phyloP scores from a whole-genome alignment of 2,888 invertebrate genomes.

The Lepidonotus clava region DNA sequence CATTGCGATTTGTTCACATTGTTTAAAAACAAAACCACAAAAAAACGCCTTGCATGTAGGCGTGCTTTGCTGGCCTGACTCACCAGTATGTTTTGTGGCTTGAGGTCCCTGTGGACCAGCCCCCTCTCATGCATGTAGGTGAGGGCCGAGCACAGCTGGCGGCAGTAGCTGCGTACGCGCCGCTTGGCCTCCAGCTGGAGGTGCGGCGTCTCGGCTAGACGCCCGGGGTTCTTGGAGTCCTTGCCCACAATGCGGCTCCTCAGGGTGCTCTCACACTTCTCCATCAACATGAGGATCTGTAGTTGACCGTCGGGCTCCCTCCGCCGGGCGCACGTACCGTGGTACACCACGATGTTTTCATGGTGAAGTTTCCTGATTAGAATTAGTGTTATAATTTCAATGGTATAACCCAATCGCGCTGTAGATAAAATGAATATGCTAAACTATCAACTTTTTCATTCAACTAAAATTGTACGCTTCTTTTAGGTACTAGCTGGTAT shows the following conservation, averaged over 20 bases:
- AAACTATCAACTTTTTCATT: too few species aligned
- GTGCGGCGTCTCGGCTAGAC: conserved; percentile 59
- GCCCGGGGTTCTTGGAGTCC: conserved; percentile 63
- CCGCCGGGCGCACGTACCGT: conserved; percentile 68
- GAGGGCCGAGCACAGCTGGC: conserved; percentile 62
- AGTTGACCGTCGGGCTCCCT: conserved; percentile 49
- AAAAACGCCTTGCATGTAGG: too few species aligned
- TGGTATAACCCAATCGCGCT: background rate
- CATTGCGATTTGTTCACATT: too few species aligned
- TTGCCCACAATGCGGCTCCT: conserved; percentile 64
- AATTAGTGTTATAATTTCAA: background rate
- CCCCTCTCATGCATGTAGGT: conserved; percentile 71
- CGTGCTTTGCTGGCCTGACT: too few species aligned
- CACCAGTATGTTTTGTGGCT: conserved; percentile 76
- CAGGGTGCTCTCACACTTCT: conserved; percentile 71
- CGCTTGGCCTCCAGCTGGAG: conserved; percentile 66
- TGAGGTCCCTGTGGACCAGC: conserved; percentile 75
- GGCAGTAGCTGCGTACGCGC: conserved; percentile 70
- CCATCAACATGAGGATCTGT: conserved; percentile 72
- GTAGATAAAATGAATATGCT: too few species aligned
- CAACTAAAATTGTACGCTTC: too few species aligned
- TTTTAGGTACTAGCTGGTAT: too few species aligned
- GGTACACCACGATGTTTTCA: conserved; percentile 72
- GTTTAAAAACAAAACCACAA: too few species aligned
- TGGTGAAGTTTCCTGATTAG: conserved; percentile 71